Evolutionary conservation across 1,140 invertebrate genomes (phyloP).

Genomic region (Pachyrhynchus sulphureomaculatus): DNA sequence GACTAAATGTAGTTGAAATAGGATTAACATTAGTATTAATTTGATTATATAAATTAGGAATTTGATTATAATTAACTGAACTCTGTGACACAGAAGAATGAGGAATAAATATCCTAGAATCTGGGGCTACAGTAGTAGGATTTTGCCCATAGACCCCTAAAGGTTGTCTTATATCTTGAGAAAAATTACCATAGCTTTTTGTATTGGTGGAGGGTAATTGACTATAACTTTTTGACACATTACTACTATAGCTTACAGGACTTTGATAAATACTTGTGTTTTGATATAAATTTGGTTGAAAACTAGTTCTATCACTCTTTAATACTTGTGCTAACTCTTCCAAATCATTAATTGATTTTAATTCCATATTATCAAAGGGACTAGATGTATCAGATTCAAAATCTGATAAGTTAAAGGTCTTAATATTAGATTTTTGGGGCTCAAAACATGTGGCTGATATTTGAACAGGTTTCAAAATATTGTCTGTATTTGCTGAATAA

Average conservation of each 20-base stretch:
- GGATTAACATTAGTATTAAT: constrained; percentile 1
- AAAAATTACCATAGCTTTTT: not conserved
- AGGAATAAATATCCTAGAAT: not conserved
- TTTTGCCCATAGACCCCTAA: not conserved
- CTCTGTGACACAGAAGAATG: not conserved
- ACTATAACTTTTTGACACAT: not conserved
- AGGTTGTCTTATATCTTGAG: not conserved
- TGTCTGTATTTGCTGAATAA: constrained; percentile 25
- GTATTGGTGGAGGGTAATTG: not conserved
- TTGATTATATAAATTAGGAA: constrained; percentile 12
- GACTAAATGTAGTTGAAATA: constrained; percentile 1
- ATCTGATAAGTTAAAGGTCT: constrained; percentile 57
- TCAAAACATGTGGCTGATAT: not conserved
- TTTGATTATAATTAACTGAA: not conserved
- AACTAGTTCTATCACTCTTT: constrained; percentile 44
- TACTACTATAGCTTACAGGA: not conserved
- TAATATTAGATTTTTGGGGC: constrained; percentile 19
- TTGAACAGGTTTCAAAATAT: constrained; percentile 46
- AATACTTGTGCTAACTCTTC: constrained; percentile 78
- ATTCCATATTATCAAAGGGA: constrained; percentile 87
- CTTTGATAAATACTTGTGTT: not conserved
- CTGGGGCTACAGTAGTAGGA: not conserved
- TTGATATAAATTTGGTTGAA: constrained; percentile 1
- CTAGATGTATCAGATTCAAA: constrained; percentile 88
- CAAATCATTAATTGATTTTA: constrained; percentile 88